These are phyloP conservation scores for Bellardia bayeri DNA, from an alignment of 2,888 invertebrate species.

Conservation along the genomic window DNA sequence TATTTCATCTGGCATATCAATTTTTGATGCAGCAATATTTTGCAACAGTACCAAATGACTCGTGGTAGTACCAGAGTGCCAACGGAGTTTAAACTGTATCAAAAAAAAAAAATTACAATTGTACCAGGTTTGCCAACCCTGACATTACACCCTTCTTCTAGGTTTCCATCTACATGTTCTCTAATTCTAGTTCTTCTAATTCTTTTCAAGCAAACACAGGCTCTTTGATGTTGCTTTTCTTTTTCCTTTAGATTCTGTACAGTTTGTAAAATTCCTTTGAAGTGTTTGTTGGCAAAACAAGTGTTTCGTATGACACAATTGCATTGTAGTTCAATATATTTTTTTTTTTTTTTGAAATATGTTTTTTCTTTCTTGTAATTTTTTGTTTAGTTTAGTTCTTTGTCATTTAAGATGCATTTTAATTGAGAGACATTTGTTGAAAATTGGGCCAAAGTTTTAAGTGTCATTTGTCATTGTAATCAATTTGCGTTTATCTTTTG, in stretches of 20 bases:
- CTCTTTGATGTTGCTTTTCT: conserved; percentile 58
- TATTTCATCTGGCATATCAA: too few species aligned
- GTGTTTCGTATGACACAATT: conserved; percentile 70
- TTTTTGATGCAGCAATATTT: too few species aligned
- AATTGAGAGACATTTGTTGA: background rate
- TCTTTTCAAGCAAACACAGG: conserved; percentile 22
- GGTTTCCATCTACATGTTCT: background rate
- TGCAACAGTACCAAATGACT: too few species aligned
- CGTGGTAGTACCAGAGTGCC: too few species aligned
- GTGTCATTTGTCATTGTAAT: conserved; percentile 67
- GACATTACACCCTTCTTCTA: conserved; percentile 53
- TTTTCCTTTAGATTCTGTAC: conserved; percentile 21
- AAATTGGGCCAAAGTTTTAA: conserved; percentile 67
- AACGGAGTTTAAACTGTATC: too few species aligned
- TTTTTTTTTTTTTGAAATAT: too few species aligned
- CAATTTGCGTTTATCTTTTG: conserved; percentile 44
- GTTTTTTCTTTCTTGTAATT: background rate
- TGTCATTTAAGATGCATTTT: conserved; percentile 17
- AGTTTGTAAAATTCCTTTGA: conserved; percentile 45
- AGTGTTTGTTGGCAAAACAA: conserved; percentile 65
- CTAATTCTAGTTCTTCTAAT: background rate
- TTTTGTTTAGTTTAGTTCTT: conserved; percentile 26
- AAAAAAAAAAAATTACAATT: too few species aligned
- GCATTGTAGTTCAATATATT: conserved; percentile 40
- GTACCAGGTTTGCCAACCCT: too few species aligned